Conservation (phyloP, 2,797 vertebrate species). For the Myotis vivesi region DNA sequence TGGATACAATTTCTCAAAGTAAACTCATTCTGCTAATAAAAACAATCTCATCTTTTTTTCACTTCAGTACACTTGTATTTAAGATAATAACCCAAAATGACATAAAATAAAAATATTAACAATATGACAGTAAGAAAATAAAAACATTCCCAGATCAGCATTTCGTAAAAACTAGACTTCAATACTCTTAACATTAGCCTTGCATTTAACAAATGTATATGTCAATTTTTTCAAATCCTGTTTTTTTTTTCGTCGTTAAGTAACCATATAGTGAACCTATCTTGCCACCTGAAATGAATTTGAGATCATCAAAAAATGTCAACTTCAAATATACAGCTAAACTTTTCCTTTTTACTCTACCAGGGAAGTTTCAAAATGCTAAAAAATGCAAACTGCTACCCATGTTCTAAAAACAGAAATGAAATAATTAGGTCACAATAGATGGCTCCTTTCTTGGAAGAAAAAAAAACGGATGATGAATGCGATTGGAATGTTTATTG, state of each 20-base stretch:
- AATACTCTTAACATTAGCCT: not conserved
- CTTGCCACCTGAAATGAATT: not conserved
- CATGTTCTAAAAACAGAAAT: constrained; percentile 53
- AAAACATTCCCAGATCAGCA: not conserved
- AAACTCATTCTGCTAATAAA: not conserved
- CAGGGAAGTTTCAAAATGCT: constrained; percentile 34
- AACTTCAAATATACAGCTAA: not conserved
- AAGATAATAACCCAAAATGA: not conserved
- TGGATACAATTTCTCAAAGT: constrained; percentile 1
- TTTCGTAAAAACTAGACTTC: not conserved
- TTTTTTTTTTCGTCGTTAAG: constrained; percentile 44
- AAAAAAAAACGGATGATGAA: constrained; percentile 35
- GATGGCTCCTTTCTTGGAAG: constrained; percentile 8
- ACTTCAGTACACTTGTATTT: not conserved
- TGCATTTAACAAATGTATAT: not conserved
- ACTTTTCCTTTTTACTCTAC: constrained; percentile 26
- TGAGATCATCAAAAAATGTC: constrained; percentile 8
- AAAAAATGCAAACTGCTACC: constrained; percentile 24
- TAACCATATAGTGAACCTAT: not conserved
- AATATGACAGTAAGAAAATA: not conserved
- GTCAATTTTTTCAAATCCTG: not conserved
- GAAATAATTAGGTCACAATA: constrained; percentile 62
- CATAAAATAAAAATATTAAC: not conserved
- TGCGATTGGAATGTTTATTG: constrained; percentile 49
- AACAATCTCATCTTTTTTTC: not conserved